Conservation (phyloP, 2,113 vertebrate genomes). For the Strix uralensis region DNA sequence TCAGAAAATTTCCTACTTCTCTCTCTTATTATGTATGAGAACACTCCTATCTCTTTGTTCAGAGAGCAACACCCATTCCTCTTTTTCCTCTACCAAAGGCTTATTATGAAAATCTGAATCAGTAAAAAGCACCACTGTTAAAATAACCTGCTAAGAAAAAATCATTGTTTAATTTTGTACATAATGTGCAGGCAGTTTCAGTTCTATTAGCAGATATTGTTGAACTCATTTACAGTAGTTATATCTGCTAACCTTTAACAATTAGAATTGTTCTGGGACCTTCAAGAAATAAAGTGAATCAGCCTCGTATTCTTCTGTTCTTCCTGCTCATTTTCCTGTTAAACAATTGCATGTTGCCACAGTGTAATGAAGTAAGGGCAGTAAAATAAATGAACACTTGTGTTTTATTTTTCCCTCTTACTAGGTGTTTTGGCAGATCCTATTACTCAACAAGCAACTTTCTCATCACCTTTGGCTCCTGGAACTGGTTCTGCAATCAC, state of each 20-base stretch:
- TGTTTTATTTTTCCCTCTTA: background rate
- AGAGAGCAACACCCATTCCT: background rate
- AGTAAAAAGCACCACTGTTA: background rate
- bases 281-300: background rate
- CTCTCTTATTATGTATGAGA: background rate
- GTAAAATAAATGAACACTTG: background rate
- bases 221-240: background rate
- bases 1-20: background rate
- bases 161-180: background rate
- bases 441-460: conserved; percentile 79
- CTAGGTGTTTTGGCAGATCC: conserved; percentile 78
- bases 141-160: background rate
- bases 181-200: background rate
- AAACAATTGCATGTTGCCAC: background rate
- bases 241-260: background rate
- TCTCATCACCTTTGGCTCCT: conserved; percentile 58
- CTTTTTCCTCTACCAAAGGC: background rate
- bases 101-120: background rate
- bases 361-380: background rate
- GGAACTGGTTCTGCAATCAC: conserved; percentile 86
- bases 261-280: background rate
- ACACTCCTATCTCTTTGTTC: background rate
- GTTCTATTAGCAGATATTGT: background rate
- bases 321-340: background rate
- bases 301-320: background rate